These are phyloP conservation scores for Arion vulgaris DNA, from an alignment of 1,140 invertebrate species.

Conservation along the genomic window DNA sequence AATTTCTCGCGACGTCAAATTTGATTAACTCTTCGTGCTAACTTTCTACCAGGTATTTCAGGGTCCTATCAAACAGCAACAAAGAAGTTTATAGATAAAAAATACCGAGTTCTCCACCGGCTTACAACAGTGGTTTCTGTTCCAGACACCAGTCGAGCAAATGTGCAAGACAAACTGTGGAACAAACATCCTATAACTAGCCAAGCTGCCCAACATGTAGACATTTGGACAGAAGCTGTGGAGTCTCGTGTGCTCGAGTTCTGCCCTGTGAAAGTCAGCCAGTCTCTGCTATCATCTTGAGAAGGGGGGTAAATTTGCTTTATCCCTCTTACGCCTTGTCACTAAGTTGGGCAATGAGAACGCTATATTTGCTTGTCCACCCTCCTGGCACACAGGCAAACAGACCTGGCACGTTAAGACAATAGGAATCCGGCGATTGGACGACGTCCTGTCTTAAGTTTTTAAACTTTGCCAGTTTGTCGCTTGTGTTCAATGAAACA, in stretches of 20 bases:
- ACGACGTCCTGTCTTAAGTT: neutral
- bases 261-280: constrained; percentile 16
- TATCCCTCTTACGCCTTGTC: constrained; percentile 20
- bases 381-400: constrained; percentile 18
- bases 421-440: constrained; percentile 31
- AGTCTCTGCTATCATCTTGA: constrained; percentile 32
- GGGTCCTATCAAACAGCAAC: neutral
- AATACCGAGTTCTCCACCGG: neutral
- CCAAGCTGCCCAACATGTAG: neutral
- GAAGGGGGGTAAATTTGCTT: constrained; percentile 18
- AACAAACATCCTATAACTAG: neutral
- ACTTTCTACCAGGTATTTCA: neutral
- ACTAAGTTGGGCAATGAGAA: constrained; percentile 40
- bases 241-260: neutral
- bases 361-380: constrained; percentile 19
- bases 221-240: constrained; percentile 25
- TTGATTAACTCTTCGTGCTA: neutral
- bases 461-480: neutral
- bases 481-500: neutral
- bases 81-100: neutral
- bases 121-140: neutral
- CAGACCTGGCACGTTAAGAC: constrained; percentile 23
- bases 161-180: constrained; percentile 13
- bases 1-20: neutral
- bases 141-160: neutral